Evolutionary conservation across 2,888 invertebrate species (phyloP), one percentile per base, ranked within the genome.

Genomic region (Drosophila vallismaia): DNA sequence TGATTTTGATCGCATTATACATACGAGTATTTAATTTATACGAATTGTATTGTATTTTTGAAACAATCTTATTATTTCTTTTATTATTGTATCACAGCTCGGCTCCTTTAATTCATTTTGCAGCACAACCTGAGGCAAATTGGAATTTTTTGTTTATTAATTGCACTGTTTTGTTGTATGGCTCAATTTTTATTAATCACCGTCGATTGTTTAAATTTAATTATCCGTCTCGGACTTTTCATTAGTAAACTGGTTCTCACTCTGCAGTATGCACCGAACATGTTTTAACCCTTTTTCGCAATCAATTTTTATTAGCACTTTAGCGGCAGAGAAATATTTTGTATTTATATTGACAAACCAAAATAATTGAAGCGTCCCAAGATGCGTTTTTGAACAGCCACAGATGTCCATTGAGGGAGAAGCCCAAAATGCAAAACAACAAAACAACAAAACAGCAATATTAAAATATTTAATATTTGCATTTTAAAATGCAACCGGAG

Each of bases 1-100:
- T 58, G 46, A 53, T 46, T 51, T 68, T 48, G 71, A 71, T 75
- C 40, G 69, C 73, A 81, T 82, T 82, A 67, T 82, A 68, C 70
- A 56, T 73, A 31, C 50, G 49, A 57, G 40, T 63, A 63, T 63
- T 62, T 58, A 29, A 42, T 19, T 3, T 42, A 42, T 42, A 19
- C n/a, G 6, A 36, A n/a, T 36, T 19, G 19, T 19, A 19, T 19
- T 19, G 19, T 19, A 1, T 19, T 19, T 19, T 19, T 1, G 19
- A 12, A 36, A 28, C 42, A 51, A 58, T 44, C 14, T 51, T 50
- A 42, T 8, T 31, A 63, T 46, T 9, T 19, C 44, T 44, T 44
- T 12, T 29, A 29, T 36, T 26, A 24, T 62, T 38, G 45, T 55
- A 42, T 42, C 54, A 64, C 64, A 54, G 48, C 40, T 44, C 14